Conservation (phyloP, 2,113 vertebrate genomes). For the Marcusenius ussheri region DNA sequence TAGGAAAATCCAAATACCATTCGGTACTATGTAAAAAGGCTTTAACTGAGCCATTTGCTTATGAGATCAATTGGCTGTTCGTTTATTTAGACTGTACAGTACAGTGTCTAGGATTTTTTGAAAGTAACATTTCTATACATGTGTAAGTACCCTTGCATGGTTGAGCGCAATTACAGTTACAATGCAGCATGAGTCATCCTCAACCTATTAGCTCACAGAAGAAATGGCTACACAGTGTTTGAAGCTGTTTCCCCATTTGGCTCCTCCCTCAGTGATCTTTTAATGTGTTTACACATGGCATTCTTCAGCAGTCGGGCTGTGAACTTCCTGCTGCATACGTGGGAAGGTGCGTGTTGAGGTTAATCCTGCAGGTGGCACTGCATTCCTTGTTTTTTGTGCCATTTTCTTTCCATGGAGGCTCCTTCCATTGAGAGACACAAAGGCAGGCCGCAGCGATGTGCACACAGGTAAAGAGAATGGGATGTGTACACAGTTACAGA, state of each 20-base stretch:
- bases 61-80: neutral
- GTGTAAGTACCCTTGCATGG: neutral
- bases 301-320: neutral
- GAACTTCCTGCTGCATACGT: neutral
- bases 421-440: neutral
- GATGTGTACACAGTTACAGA: neutral
- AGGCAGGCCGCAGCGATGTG: neutral
- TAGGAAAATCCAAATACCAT: neutral
- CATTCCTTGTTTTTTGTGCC: neutral
- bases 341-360: neutral
- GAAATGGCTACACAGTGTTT: neutral
- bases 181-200: neutral
- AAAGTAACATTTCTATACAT: neutral
- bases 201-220: neutral
- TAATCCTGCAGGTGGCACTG: neutral
- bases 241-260: neutral
- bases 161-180: neutral
- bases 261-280: neutral
- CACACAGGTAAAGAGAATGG: neutral
- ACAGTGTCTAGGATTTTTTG: neutral
- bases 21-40: neutral
- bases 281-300: neutral
- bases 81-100: neutral
- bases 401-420: neutral
- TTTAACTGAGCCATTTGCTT: neutral